phyloP scores from a whole-genome alignment of 1,140 invertebrate species.

The Asbolus verrucosus region DNA sequence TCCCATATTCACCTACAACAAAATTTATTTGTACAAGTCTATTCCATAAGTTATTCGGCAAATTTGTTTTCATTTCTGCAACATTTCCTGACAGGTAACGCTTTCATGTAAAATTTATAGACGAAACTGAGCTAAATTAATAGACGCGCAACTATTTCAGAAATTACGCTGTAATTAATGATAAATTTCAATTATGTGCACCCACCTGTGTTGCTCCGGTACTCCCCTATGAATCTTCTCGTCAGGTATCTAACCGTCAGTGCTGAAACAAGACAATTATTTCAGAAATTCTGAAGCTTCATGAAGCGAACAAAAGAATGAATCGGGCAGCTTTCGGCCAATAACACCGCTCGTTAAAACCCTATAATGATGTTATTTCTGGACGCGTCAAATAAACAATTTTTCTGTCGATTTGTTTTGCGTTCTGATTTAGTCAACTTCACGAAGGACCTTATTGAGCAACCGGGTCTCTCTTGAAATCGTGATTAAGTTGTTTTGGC shows the following conservation, averaged over 20 bases:
- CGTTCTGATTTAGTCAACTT: too few species aligned
- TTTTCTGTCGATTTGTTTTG: slow-evolving; percentile 15
- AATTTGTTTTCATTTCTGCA: slow-evolving; percentile 16
- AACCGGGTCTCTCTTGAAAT: not conserved
- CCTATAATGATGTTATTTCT: slow-evolving; percentile 30
- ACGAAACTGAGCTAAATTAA: not conserved
- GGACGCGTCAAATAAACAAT: slow-evolving; percentile 22
- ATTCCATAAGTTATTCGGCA: not conserved
- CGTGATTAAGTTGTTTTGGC: not conserved
- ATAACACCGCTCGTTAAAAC: slow-evolving; percentile 31
- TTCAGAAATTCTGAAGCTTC: slow-evolving; percentile 13
- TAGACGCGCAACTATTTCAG: not conserved
- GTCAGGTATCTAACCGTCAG: slow-evolving; percentile 83
- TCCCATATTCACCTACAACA: too few species aligned
- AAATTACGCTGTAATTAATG: not conserved
- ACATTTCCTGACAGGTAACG: not conserved
- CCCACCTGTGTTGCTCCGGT: slow-evolving; percentile 83
- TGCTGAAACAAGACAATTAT: slow-evolving; percentile 71
- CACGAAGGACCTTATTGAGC: slow-evolving; percentile 14
- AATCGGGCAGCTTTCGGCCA: slow-evolving; percentile 19
- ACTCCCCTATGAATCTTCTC: slow-evolving; percentile 83
- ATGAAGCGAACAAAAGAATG: slow-evolving; percentile 28
- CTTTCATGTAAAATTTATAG: slow-evolving; percentile 9
- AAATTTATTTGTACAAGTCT: not conserved
- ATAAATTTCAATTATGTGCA: slow-evolving; percentile 42